Conservation (phyloP, 2,888 invertebrate species). For the Tetragnatha montana region DNA sequence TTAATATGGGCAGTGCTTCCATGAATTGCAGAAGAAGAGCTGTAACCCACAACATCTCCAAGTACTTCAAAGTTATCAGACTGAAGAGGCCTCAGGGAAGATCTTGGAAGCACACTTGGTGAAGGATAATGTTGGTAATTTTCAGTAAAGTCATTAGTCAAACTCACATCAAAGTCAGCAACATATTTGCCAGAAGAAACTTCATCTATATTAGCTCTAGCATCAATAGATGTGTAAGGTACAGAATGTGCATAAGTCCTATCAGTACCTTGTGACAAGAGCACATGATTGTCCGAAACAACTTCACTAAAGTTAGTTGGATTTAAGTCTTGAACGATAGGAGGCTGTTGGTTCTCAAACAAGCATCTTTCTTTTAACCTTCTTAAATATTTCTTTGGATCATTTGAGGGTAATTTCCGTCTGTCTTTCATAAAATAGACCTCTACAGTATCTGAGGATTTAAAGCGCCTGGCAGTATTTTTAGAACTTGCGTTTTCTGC, state of each 20-base stretch:
- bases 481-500: slow-evolving; percentile 3
- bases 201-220: slow-evolving; percentile 17
- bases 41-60: slow-evolving; percentile 33
- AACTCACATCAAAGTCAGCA: slow-evolving; percentile 4
- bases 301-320: slow-evolving; percentile 37
- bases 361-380: slow-evolving; percentile 54
- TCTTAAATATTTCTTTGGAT: slow-evolving; percentile 49
- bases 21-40: slow-evolving; percentile 8
- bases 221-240: neutral
- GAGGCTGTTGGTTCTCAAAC: slow-evolving; percentile 11
- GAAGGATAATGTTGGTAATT: slow-evolving; percentile 15
- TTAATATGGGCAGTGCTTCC: slow-evolving; percentile 14
- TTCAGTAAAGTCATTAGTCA: neutral
- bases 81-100: slow-evolving; percentile 43
- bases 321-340: slow-evolving; percentile 11
- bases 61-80: slow-evolving; percentile 38
- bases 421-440: slow-evolving; percentile 45
- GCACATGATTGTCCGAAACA: neutral
- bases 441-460: slow-evolving; percentile 21
- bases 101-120: slow-evolving; percentile 20
- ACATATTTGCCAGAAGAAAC: slow-evolving; percentile 19
- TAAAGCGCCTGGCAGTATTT: neutral
- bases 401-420: slow-evolving; percentile 10
- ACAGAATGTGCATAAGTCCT: neutral
- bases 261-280: slow-evolving; percentile 1